Percentiles rank a stretch among this genome's conserved stretches.
These are phyloP conservation scores for Ariopsis seemanni DNA, from an alignment of 2,113 vertebrate genomes.

Conservation along the genomic window DNA sequence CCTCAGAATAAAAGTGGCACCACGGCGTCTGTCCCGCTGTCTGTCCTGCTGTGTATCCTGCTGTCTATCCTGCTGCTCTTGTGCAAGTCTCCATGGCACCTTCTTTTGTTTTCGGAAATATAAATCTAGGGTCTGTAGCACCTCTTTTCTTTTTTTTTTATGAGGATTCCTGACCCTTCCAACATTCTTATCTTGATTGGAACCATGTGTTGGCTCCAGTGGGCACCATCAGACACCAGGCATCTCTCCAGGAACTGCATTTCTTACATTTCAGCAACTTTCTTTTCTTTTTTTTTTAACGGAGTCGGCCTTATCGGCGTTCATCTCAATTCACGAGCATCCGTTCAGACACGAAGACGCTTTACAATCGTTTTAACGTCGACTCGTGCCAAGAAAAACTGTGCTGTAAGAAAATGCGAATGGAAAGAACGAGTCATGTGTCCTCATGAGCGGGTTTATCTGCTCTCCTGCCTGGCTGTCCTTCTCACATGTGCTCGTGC, in stretches of 20 bases:
- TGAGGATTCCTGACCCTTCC: conserved; percentile 23
- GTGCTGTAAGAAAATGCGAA: background rate
- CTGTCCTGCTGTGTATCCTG: background rate
- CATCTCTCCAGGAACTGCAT: conserved; percentile 2
- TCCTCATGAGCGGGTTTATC: background rate
- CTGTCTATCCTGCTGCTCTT: background rate
- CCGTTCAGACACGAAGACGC: conserved; percentile 11
- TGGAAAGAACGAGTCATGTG: background rate
- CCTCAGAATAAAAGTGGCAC: background rate
- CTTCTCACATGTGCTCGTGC: background rate
- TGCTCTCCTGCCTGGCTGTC: background rate
- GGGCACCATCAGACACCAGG: conserved; percentile 12
- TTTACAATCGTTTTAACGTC: background rate
- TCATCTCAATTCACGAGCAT: conserved; percentile 10
- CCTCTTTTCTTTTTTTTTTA: conserved; percentile 6
- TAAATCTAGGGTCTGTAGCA: background rate
- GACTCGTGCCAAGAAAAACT: background rate
- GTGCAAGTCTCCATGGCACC: background rate
- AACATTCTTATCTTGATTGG: conserved; percentile 38
- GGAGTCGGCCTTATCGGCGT: background rate
- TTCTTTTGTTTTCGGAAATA: background rate
- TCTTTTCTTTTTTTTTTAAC: background rate
- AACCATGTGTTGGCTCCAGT: conserved; percentile 18
- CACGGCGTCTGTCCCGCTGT: background rate
- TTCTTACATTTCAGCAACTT: background rate